Conservation (phyloP, 2,113 vertebrate species). For the Gymnocephalus cernua region DNA sequence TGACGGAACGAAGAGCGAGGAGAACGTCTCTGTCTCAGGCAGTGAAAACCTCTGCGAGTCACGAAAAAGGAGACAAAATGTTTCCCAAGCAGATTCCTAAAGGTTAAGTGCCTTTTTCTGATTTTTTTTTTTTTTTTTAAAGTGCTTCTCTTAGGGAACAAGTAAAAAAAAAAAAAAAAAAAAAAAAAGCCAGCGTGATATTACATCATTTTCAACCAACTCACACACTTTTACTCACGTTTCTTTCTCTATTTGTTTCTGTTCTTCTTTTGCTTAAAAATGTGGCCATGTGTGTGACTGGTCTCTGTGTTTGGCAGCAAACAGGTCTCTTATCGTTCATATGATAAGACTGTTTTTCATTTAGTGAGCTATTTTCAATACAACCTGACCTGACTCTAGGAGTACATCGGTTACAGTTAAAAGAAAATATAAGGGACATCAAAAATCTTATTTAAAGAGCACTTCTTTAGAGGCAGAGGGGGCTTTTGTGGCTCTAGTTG, state of each 20-base stretch:
- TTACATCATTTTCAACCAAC: constrained; percentile 36
- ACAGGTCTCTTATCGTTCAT: constrained; percentile 7
- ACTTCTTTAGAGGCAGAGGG: constrained; percentile 50
- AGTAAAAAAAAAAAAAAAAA: constrained; percentile 8
- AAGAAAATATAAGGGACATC: constrained; percentile 6
- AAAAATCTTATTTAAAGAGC: constrained; percentile 43
- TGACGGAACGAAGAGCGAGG: constrained; percentile 40
- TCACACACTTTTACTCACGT: constrained; percentile 48
- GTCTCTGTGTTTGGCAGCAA: constrained; percentile 37
- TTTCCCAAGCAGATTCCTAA: constrained; percentile 58
- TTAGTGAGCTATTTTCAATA: neutral
- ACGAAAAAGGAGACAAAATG: constrained; percentile 40
- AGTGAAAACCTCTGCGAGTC: constrained; percentile 38
- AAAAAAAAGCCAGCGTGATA: constrained; percentile 59
- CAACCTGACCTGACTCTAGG: constrained; percentile 51
- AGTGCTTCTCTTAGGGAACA: constrained; percentile 85
- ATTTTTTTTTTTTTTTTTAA: constrained; percentile 22
- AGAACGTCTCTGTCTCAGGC: constrained; percentile 27
- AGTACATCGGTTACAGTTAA: constrained; percentile 35
- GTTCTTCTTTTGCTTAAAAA: constrained; percentile 2
- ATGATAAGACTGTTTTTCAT: constrained; percentile 22
- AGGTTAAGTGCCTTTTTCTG: constrained; percentile 81
- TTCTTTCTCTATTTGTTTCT: constrained; percentile 21
- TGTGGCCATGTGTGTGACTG: constrained; percentile 32
- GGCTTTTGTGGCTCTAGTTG: constrained; percentile 24